Percentiles rank a stretch among this genome's conserved stretches.
Evolutionary conservation across 1,140 invertebrate genomes (phyloP).

Genomic region (Caerostris extrusa): DNA sequence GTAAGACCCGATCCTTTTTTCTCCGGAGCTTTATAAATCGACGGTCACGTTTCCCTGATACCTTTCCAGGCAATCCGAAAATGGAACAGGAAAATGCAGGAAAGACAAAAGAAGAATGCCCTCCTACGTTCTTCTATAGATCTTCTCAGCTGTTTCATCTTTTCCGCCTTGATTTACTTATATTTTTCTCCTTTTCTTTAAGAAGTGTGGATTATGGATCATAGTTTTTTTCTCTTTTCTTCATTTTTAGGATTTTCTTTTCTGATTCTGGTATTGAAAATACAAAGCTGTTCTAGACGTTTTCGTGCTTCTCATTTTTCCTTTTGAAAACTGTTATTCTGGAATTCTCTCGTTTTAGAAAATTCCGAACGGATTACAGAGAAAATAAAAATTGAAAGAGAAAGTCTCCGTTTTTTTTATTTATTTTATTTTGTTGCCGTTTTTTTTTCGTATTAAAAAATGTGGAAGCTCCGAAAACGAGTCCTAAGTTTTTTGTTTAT

Average conservation of each 20-base stretch:
- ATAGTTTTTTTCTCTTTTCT: slow-evolving; percentile 5
- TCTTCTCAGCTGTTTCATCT: slow-evolving; percentile 62
- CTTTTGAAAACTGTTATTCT: slow-evolving; percentile 49
- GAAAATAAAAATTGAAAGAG: neutral
- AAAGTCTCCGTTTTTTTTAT: neutral
- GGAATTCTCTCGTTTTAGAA: slow-evolving; percentile 19
- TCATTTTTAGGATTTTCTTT: neutral
- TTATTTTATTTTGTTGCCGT: neutral
- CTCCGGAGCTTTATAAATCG: slow-evolving; percentile 17
- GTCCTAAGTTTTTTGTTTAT: neutral
- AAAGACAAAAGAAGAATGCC: slow-evolving; percentile 39
- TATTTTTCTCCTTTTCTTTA: slow-evolving; percentile 42
- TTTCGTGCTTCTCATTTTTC: slow-evolving; percentile 21
- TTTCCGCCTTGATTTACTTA: slow-evolving; percentile 50
- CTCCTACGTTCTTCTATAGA: slow-evolving; percentile 38
- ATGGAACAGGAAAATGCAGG: slow-evolving; percentile 46
- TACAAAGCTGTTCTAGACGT: slow-evolving; percentile 29
- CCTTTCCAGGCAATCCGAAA: slow-evolving; percentile 17
- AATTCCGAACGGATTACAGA: slow-evolving; percentile 21
- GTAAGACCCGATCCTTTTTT: neutral
- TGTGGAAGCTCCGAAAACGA: neutral
- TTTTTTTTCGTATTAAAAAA: slow-evolving; percentile 6
- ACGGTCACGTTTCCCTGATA: slow-evolving; percentile 36
- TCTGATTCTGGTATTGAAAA: neutral
- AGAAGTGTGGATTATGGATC: slow-evolving; percentile 43